Base-by-base conservation (phyloP, 2,888 invertebrate genomes). In the Coenonympha arcania region DNA sequence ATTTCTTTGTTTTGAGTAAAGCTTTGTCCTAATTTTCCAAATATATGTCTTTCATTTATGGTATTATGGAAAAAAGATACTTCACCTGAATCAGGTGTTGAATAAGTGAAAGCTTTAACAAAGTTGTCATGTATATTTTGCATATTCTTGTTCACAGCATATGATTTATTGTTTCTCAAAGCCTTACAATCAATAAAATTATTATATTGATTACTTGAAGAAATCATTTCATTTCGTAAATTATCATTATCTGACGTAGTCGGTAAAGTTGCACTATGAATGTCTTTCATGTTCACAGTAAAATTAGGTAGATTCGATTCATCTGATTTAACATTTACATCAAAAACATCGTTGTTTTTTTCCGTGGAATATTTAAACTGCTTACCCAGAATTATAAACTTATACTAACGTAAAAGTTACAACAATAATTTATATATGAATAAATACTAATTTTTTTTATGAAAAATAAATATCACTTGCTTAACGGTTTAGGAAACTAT, bases 231-330 rank as follows among this genome's bases (percentile, higher is more conserved):
- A n/a, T n/a, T n/a, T n/a, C n/a, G n/a, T n/a, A n/a, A n/a, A n/a
- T n/a, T 56, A 8, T 57, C 37, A 1, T 55, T 51, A 6, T 54
- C 30, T 9, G 47, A 54, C 6, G 40, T 46, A 11, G 26, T 22
- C 11, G 13, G 2, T 28, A 26, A 19, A 2, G 30, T 37, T n/a
- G 47, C 31, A 19, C 11, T 42, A 6, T 20, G 28, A 33, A 46
- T 16, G 16, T 30, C 5, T 31, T 30, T 45, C 16, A 13, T 24
- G 6, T 31, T 2, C 9, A 15, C 19, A 11, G 24, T 31, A 19
- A 41, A 34, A 4, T n/a, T 18, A 24, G 16, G 3, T 24, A 11
- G 1, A 19, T 26, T 19, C 2, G 6, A 26, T 28, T 24, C 22
- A 24, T 2, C 13, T 6, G 36, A 33, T 20, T 48, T 36, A 19